Base-by-base conservation (phyloP, 2,113 vertebrate genomes). In the Echinops telfairi region DNA sequence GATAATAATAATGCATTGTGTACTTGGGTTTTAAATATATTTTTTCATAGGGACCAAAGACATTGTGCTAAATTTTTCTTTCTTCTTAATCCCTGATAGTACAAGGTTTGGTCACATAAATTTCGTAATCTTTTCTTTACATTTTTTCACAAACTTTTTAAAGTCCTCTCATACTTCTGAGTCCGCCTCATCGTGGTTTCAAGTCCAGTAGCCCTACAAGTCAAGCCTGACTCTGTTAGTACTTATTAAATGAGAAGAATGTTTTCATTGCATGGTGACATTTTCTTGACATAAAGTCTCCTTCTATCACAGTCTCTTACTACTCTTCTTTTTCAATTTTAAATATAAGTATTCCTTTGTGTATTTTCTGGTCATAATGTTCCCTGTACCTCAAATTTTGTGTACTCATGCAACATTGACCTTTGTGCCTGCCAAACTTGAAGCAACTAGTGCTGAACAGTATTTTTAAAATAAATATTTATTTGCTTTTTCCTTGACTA, bases 401-500 rank as follows among this genome's bases (percentile, higher is more conserved):
- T 66, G 40, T 47, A 66, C 68, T 58, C 85, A 86, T 87, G 89
- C 87, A 96, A 68, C 33, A 85, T 90, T 1, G 29, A 47, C 53
- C 33, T 94, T 94, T 31, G 38, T 90, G 27, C 58, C 58, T 90
- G 40, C 80, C 62, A 73, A 77, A 73, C 25, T 53, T 36, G 57
- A 57, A 79, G 5, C 53, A 64, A 11, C 27, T 60, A 29, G 83
- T 60, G 62, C 36, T 73, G 20, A 7, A 58, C 64, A 27, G 22
- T 90, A 36, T 81, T 91, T 84, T 88, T 82, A 23, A 89, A 95
- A 88, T 92, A 95, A 95, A 94, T 89, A 14, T 62, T 93, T 93
- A 87, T 88, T 33, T 95, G 85, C 75, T 89, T 93, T 95, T 75
- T 70, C 53, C 17, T 85, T 82, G 36, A 70, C 84, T 89, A 43